phyloP scores from a whole-genome alignment of 2,113 vertebrate genomes.

The Pelvicachromis taeniatus region DNA sequence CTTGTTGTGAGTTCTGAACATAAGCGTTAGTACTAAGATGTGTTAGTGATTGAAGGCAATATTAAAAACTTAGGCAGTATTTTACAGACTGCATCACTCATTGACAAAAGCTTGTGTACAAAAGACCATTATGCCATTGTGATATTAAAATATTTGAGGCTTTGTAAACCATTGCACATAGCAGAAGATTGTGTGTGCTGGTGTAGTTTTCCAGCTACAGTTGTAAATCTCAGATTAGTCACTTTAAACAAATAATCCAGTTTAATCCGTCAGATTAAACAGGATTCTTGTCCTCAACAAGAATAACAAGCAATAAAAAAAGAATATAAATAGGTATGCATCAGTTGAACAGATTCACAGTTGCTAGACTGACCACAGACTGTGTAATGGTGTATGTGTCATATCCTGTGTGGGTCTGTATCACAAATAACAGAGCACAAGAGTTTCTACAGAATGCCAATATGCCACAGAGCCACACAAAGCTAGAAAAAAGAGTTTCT shows the following conservation, averaged over 20 bases:
- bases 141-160: neutral
- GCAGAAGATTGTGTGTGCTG: neutral
- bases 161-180: neutral
- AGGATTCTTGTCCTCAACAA: neutral
- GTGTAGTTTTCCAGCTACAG: neutral
- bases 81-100: neutral
- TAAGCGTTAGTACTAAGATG: neutral
- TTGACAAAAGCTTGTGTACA: neutral
- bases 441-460: neutral
- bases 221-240: neutral
- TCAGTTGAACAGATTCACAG: neutral
- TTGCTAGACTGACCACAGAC: conserved; percentile 15
- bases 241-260: neutral
- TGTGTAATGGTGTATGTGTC: neutral
- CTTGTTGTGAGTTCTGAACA: neutral
- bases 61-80: neutral
- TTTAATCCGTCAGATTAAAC: neutral
- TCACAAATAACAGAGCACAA: neutral
- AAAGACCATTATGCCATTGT: neutral
- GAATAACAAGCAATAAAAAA: neutral
- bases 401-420: neutral
- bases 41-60: neutral
- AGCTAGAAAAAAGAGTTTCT: neutral
- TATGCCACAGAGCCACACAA: neutral
- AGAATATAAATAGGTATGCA: neutral